Evolutionary conservation across 2,797 vertebrate genomes (phyloP), one percentile per base, ranked within the genome.

Genomic region (Artibeus lituratus): DNA sequence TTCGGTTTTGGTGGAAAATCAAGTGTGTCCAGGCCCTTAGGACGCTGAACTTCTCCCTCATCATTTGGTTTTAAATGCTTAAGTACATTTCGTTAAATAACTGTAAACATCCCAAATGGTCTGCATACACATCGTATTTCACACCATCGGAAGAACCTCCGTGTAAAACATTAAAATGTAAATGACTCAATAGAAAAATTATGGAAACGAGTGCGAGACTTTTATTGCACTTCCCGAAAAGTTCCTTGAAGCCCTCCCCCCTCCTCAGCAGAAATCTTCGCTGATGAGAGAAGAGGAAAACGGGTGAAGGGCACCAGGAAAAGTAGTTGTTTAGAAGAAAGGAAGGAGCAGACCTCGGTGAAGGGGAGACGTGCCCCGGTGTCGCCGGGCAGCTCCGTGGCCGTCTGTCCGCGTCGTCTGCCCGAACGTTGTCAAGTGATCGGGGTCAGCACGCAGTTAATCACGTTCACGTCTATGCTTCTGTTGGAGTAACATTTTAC

Each of bases 71-170:
- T 98, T 97, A 97, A 98, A 98, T 97, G 96, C 97, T 98, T 97
- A 98, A 98, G 95, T 97, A 97, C 97, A 96, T 97, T 95, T 97
- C 96, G 96, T 98, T 98, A 97, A 98, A 92, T 97, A 98, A 98
- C 94, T 94, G 95, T 98, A 98, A 98, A 97, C 95, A 97, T 98
- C 96, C 97, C 96, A 96, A 89, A 98, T 53, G 97, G 81, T 92
- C 65, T 92, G 94, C 92, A 96, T 97, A 96, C 90, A 95, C 97
- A 97, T 94, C 0, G 1, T 94, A 93, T 96, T 98, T 98, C 97
- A 97, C 95, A 87, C 97, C 96, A 89, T 96, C 0, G 1, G 97
- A 96, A 98, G 97, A 96, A 98, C 83, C 95, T 98, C 74, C 87
- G 93, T 97, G 88, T 51, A 89, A 97, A 98, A 98, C 98, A 96